These are phyloP conservation scores for Penaeus japonicus DNA, from an alignment of 1,140 invertebrate genomes.

Conservation along the genomic window DNA sequence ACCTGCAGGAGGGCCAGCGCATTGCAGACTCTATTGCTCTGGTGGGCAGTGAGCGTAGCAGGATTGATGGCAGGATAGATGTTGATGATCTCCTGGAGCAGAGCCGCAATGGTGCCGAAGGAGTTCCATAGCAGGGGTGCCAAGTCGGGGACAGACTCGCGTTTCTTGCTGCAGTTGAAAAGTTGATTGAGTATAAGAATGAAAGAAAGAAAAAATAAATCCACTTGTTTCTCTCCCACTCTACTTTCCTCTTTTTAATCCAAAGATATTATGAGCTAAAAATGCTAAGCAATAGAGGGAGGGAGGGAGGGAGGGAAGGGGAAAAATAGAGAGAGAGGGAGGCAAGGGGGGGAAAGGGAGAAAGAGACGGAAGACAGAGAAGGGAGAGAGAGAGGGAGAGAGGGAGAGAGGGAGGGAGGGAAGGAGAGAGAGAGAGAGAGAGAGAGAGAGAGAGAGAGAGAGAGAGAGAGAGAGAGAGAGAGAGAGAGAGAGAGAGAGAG, in stretches of 20 bases:
- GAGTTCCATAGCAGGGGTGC: conserved; percentile 99
- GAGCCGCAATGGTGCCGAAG: conserved; percentile 95
- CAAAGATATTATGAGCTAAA: too few relatives aligned
- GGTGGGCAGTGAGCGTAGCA: conserved; percentile 90
- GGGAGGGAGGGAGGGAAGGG: background rate
- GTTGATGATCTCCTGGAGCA: conserved; percentile 90
- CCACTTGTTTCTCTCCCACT: too few relatives aligned
- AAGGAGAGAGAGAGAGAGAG: background rate
- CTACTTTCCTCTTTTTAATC: too few relatives aligned
- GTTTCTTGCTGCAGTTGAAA: conserved; percentile 82
- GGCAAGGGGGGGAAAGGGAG: background rate
- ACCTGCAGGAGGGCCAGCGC: conserved; percentile 85
- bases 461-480: too few relatives aligned
- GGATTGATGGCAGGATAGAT: conserved; percentile 99
- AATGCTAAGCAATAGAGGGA: background rate
- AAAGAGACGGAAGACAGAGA: background rate
- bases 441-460: too few relatives aligned
- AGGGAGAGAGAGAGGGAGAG: background rate
- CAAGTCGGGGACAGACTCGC: conserved; percentile 94
- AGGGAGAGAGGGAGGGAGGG: background rate
- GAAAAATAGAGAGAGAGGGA: background rate
- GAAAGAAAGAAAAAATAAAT: too few relatives aligned
- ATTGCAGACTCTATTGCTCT: conserved; percentile 97
- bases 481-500: too few relatives aligned
- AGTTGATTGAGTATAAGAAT: background rate